A percentile compares a stretch with the other conserved stretches of the same genome.
Conservation (phyloP, 2,797 vertebrate genomes). For the Heteromormyrus szaboi region DNA sequence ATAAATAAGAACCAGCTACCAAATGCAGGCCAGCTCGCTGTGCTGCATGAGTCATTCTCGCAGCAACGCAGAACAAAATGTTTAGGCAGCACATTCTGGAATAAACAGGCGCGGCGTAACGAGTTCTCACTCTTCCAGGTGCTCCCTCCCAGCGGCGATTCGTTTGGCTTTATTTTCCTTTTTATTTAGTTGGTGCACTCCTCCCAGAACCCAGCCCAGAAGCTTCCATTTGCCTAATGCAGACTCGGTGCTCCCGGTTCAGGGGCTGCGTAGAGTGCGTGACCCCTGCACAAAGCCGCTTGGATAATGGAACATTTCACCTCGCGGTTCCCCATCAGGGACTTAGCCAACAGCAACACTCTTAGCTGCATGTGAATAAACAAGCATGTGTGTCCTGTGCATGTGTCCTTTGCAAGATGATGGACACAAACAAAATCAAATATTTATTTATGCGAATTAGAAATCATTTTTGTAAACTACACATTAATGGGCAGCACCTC, state of each 20-base stretch:
- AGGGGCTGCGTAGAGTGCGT: not conserved
- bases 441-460: not conserved
- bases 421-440: not conserved
- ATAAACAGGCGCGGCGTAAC: not conserved
- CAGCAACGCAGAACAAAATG: conserved; percentile 29
- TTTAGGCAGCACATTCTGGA: conserved; percentile 27
- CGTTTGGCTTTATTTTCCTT: not conserved
- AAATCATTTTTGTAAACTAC: not conserved
- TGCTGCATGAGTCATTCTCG: conserved; percentile 29
- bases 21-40: conserved; percentile 24
- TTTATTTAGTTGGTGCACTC: not conserved
- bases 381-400: not conserved
- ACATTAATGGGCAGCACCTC: not conserved
- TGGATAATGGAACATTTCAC: not conserved
- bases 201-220: not conserved
- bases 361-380: conserved; percentile 6
- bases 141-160: not conserved
- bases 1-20: conserved; percentile 21
- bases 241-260: not conserved
- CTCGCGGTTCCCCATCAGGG: not conserved
- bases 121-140: not conserved
- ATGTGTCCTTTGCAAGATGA: not conserved
- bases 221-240: not conserved
- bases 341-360: not conserved
- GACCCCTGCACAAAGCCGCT: not conserved